Conservation (phyloP, 2,113 vertebrate species). For the Meriones unguiculatus region DNA sequence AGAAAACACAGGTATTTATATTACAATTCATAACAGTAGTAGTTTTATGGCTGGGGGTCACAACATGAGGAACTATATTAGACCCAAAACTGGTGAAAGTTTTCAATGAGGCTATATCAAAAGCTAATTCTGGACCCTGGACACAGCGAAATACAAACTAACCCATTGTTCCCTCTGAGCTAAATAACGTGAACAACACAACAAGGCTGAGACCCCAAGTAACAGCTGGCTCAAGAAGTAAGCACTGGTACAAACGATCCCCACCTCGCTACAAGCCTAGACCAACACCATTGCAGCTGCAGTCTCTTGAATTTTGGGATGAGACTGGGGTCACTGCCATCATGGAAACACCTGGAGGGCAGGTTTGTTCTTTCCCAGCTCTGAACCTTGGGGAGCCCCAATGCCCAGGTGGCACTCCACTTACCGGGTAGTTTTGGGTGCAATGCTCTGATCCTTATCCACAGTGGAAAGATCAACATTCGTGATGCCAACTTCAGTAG, state of each 20-base stretch:
- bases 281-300: neutral
- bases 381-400: neutral
- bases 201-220: neutral
- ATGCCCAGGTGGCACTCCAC: neutral
- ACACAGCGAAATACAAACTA: neutral
- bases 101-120: neutral
- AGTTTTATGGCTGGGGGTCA: neutral
- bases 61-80: neutral
- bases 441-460: conserved; percentile 99
- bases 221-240: neutral
- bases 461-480: conserved; percentile 98
- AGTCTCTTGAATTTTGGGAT: neutral
- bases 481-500: conserved; percentile 96
- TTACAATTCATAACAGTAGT: neutral
- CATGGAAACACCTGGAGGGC: neutral
- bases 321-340: neutral
- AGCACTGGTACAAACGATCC: neutral
- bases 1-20: neutral
- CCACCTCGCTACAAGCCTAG: neutral
- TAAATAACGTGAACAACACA: neutral
- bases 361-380: neutral
- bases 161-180: conserved; percentile 15
- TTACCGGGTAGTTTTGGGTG: conserved; percentile 96
- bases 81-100: neutral
- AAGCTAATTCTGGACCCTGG: conserved; percentile 37